These are phyloP conservation scores for Passerina amoena DNA, from an alignment of 2,113 vertebrate species.

Conservation along the genomic window DNA sequence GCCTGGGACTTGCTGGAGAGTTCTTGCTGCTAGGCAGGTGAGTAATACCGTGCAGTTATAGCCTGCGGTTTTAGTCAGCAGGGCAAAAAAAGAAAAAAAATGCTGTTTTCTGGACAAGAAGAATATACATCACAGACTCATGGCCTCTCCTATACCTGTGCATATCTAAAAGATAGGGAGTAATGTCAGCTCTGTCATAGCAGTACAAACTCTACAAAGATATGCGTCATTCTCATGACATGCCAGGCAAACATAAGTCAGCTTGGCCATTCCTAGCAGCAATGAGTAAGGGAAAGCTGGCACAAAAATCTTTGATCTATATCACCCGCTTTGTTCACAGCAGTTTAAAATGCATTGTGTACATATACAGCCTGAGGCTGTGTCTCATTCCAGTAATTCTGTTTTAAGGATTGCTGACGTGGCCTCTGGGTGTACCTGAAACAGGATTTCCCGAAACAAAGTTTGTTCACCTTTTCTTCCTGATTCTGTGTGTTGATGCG, in stretches of 20 bases:
- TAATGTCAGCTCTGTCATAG: neutral
- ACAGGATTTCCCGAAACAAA: neutral
- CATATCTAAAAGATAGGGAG: neutral
- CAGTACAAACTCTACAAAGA: neutral
- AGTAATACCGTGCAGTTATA: conserved; percentile 50
- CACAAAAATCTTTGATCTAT: neutral
- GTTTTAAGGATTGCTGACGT: neutral
- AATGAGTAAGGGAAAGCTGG: neutral
- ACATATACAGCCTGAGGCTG: neutral
- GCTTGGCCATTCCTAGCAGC: neutral
- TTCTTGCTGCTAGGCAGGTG: conserved; percentile 96
- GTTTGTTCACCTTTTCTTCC: neutral
- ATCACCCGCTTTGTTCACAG: neutral
- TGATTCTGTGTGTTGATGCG: neutral
- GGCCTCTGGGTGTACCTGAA: neutral
- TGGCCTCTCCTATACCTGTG: accelerated
- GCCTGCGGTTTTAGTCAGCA: neutral
- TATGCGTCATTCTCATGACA: neutral
- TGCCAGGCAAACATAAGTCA: neutral
- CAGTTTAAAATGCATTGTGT: neutral
- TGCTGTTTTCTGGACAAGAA: neutral
- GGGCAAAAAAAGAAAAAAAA: neutral
- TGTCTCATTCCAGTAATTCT: neutral
- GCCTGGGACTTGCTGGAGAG: conserved; percentile 88
- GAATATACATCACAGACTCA: accelerated